Conservation (phyloP, 2,888 invertebrate species). For the Tetranychus piercei region DNA sequence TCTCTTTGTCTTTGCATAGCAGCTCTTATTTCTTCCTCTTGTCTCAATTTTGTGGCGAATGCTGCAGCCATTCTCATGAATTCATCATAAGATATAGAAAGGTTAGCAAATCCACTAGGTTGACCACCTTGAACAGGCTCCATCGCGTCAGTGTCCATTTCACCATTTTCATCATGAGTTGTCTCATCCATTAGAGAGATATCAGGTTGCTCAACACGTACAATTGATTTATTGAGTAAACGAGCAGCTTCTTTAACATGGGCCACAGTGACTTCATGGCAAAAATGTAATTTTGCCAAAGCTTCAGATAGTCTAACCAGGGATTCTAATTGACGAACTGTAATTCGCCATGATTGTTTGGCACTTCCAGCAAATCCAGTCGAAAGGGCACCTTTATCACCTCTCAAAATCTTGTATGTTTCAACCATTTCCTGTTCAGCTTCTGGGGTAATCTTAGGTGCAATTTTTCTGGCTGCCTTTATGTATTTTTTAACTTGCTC, state of each 20-base stretch:
- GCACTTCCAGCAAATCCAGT: conserved; percentile 36
- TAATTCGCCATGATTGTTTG: conserved; percentile 78
- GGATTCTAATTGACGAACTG: conserved; percentile 84
- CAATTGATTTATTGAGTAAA: conserved; percentile 83
- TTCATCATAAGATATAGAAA: conserved; percentile 65
- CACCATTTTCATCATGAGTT: conserved; percentile 12
- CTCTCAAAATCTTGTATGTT: conserved; percentile 66
- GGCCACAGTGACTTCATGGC: conserved; percentile 56
- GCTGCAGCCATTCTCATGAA: conserved; percentile 81
- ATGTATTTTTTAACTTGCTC: conserved; percentile 85
- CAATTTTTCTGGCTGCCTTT: conserved; percentile 87
- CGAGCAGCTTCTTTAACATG: conserved; percentile 83
- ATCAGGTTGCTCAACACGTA: conserved; percentile 91
- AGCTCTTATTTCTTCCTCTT: conserved; percentile 43
- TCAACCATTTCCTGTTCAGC: conserved; percentile 65
- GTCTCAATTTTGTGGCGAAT: conserved; percentile 70
- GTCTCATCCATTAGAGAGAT: conserved; percentile 63
- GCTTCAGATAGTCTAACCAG: conserved; percentile 91
- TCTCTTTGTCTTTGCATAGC: conserved; percentile 28
- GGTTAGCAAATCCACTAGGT: conserved; percentile 6
- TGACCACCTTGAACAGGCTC: conserved; percentile 11
- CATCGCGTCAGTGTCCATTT: conserved; percentile 13
- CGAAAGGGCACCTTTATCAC: conserved; percentile 57
- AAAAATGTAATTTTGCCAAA: conserved; percentile 86
- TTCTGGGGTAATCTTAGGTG: conserved; percentile 56